phyloP scores from a whole-genome alignment of 2,888 invertebrate species.

The Sepioteuthis lessoniana region DNA sequence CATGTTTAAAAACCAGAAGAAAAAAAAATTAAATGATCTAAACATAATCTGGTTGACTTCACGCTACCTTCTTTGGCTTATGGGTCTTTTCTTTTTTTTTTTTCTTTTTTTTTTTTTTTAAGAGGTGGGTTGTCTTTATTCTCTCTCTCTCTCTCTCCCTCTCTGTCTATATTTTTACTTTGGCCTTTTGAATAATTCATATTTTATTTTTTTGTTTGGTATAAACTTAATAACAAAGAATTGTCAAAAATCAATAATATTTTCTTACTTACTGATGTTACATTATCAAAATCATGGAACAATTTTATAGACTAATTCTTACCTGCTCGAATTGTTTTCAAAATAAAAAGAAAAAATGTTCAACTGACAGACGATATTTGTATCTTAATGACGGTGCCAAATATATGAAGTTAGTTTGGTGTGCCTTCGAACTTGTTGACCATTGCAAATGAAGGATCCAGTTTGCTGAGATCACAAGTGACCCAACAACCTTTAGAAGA shows the following conservation, averaged over 20 bases:
- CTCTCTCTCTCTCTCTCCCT: background rate
- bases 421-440: slow-evolving; percentile 16
- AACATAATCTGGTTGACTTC: too few relatives aligned
- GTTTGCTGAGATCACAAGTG: background rate
- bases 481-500: background rate
- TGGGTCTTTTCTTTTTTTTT: too few relatives aligned
- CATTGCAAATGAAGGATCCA: background rate
- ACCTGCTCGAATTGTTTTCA: background rate
- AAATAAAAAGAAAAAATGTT: background rate
- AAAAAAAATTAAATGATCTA: too few relatives aligned
- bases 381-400: background rate
- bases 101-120: background rate
- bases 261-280: slow-evolving; percentile 33
- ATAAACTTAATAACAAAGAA: background rate
- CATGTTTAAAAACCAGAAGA: background rate
- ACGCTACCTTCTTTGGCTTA: too few relatives aligned
- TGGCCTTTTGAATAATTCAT: background rate
- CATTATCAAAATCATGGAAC: background rate
- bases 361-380: background rate
- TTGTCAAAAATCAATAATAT: background rate
- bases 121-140: too few relatives aligned
- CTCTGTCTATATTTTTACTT: too few relatives aligned
- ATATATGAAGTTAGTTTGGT: background rate
- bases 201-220: background rate
- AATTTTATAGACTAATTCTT: background rate